Base-by-base conservation (phyloP, 2,888 invertebrate species). In the Volucella inflata region DNA sequence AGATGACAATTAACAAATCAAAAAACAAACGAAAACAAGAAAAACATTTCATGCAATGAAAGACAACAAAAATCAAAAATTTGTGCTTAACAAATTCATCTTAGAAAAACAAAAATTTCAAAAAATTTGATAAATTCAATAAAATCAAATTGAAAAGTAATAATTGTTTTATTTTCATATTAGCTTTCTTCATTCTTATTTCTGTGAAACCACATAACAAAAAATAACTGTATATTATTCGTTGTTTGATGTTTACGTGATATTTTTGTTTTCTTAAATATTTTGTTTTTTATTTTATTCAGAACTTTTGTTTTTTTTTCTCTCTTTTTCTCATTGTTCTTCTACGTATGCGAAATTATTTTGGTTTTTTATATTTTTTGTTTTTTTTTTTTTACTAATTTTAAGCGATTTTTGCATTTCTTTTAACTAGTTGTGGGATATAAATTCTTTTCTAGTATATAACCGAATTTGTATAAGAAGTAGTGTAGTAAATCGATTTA, bases 171-270 rank as follows among this genome's bases (percentile, higher is more conserved):
- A 36, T 11, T 55, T 12, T 40, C 14, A 21, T 16, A 64, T 51
- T 46, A 42, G 30, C 46, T 65, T 67, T 64, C 16, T 48, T 38
- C 36, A 50, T 67, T 48, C 8, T 50, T 30, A 6, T 59, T 46
- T 40, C 16, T 11, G 21, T 85, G 84, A 85, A 85, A 85, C 84
- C 84, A 85, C 84, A 80, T 72, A 85, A 75, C 50, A 81, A 81
- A 80, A 80, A 75, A n/a, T 17, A 64, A 72, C 62, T 75, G 62
- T 80, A 59, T 74, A 70, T 78, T 72, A 46, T 78, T 85, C 84
- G 84, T 85, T 85, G 84, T 85, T 81, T 79, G 65, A 84, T 44
- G 64, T 75, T 79, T 48, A 67, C 53, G 65, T 67, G 67, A 60
- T 55, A 68, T 57, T 50, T 64, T 65, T 65, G 21, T 59, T 64